Evolutionary conservation across 2,113 vertebrate genomes (phyloP).

Genomic region (Propithecus coquereli): DNA sequence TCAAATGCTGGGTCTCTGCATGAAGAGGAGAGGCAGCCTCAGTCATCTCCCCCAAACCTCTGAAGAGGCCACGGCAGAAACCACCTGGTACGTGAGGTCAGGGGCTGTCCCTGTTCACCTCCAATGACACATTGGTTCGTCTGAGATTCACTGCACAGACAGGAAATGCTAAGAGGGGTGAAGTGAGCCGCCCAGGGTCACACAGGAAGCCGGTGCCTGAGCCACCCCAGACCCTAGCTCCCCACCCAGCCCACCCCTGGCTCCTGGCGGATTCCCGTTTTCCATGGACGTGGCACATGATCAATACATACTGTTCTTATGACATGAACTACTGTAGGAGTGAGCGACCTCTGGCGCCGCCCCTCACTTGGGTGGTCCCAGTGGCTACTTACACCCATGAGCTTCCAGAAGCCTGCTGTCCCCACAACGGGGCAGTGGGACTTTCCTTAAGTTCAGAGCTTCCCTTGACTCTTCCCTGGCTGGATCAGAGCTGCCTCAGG

Average conservation of each 20-base stretch:
- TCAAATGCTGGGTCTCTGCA: background rate
- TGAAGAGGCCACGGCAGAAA: background rate
- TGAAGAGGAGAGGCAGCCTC: background rate
- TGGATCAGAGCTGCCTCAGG: background rate
- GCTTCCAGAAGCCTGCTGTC: background rate
- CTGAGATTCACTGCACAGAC: background rate
- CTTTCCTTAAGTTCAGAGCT: background rate
- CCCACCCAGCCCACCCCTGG: background rate
- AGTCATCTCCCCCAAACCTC: background rate
- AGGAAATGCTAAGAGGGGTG: background rate
- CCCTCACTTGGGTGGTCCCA: background rate
- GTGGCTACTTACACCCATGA: accelerated
- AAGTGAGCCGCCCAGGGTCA: background rate
- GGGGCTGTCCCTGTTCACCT: background rate
- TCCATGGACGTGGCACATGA: background rate
- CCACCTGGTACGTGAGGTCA: background rate
- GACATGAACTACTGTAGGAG: background rate
- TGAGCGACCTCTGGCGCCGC: background rate
- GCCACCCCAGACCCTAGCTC: too few relatives aligned
- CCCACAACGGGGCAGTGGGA: accelerated
- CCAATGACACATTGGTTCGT: background rate
- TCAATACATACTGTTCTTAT: accelerated
- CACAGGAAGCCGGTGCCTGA: background rate
- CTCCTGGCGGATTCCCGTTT: background rate
- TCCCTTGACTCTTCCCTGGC: background rate